Base-by-base conservation (phyloP, 2,888 invertebrate species). In the Crioceris asparagi region DNA sequence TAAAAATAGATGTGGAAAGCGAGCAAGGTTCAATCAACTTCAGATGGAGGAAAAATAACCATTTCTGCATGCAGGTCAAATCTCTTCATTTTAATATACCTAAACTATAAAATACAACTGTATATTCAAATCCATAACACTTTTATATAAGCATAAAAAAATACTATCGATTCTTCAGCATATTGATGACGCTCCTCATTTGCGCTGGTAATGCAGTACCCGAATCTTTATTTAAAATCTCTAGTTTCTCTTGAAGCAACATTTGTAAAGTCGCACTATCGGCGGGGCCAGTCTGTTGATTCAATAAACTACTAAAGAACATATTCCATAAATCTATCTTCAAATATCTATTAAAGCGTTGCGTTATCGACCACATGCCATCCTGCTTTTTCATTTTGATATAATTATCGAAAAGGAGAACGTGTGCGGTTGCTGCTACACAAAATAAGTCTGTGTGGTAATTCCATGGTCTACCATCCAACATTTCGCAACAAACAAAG, bases 391-490 rank as follows among this genome's bases (percentile, higher is more conserved):
- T 56, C 41, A 65, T 36, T 53, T 84, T 79, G 82, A 94, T 91
- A 62, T 94, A 94, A 56, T 82, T 82, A 29, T 86, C 86, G 68
- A 90, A 85, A 11, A 92, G 66, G 48, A 94, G 68, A 32, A 86
- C 84, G 62, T 93, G 86, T 47, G 90, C 79, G 7, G 87, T 85
- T 10, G 85, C 87, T 32, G 87, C 87, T 43, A 92, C 67, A 47
- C 93, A 92, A 64, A 81, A 94, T 53, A 88, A 68, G 68, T 96
- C 94, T 19, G 87, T 85, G 68, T 94, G 92, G 63, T 85, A 92
- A 23, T 85, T 92, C 96, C 96, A 96, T 1, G 88, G 86, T 51
- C 79, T 75, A 29, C 80, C 75, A 53, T 90, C 88, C 48, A 77
- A 74, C 93, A 96, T 96, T 69, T 96, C 94, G 34, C 83, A 79